Evolutionary conservation across 2,797 vertebrate genomes (phyloP), one percentile per base, ranked within the genome.

Genomic region (Ciconia nigra): DNA sequence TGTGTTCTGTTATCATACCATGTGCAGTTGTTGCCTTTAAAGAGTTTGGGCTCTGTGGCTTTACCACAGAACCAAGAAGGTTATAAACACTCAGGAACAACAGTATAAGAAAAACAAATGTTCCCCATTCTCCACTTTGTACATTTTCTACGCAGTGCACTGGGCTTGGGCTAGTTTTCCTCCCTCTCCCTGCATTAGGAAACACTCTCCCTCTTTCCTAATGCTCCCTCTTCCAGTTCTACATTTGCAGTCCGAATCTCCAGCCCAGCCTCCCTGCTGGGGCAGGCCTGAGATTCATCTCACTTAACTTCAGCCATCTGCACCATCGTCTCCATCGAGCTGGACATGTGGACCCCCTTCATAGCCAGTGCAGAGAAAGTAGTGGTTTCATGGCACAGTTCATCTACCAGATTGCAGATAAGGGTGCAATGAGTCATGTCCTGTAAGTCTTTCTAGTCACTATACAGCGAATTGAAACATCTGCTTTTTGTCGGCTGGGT

Each of bases 141-240:
- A 46, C n/a, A 24, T 54, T 73, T 89, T 52, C 59, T 41, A 39
- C 0, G 0, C 46, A 62, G 10, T 1, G 3, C 15, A 5, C 31
- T 41, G 29, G 65, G 21, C 74, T 78, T 2, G 3, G 21, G 29
- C 13, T 65, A 10, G 3, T 69, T 81, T 71, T 63, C 15, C 24
- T 85, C 14, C 26, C 55, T 63, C 37, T 86, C 26, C 28, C 42
- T 62, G 29, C 13, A 46, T 44, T 46, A 55, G 35, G 20, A 58
- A 87, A 44, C 35, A 29, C 9, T 71, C 9, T 46, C 3, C 20
- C 15, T 57, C 41, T 71, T 70, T 89, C 22, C 28, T 83, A 44
- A 54, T 46, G 10, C 26, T 85, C 42, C 18, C 8, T 85, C 25
- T 90, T 91, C 28, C 25, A 44, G 31, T 35, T 81, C 72, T 21